A percentile compares a stretch with the other conserved stretches of the same genome.
Evolutionary conservation across 1,140 invertebrate species (phyloP).

Genomic region (Drosophila tristis): DNA sequence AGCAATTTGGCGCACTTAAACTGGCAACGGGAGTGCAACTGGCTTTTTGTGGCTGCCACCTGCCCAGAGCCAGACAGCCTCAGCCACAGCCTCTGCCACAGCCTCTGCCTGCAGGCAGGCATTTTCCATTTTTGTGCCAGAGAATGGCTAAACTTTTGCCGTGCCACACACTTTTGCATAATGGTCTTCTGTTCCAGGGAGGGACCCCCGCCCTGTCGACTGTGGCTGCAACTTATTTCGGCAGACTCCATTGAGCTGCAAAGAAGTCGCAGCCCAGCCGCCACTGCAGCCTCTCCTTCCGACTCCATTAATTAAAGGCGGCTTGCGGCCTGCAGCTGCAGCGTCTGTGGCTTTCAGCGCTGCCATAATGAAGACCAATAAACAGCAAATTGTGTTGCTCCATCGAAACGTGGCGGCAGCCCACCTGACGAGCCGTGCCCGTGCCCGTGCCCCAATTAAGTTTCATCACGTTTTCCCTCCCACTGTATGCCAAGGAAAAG

Average conservation of each 20-base stretch:
- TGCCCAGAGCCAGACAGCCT: neutral
- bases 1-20: constrained; percentile 63
- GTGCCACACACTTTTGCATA: constrained; percentile 37
- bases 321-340: constrained; percentile 43
- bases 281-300: no score
- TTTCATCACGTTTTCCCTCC: constrained; percentile 66
- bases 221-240: constrained; percentile 20
- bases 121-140: constrained; percentile 30
- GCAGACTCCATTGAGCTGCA: constrained; percentile 35
- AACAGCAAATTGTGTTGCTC: constrained; percentile 52
- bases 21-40: constrained; percentile 4
- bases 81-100: neutral
- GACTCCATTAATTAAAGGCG: constrained; percentile 67
- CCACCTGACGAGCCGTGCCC: constrained; percentile 14
- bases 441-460: constrained; percentile 63
- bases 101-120: constrained; percentile 2
- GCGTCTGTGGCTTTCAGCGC: constrained; percentile 38
- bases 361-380: constrained; percentile 62
- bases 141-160: constrained; percentile 40
- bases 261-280: constrained; percentile 14
- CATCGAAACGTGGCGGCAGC: constrained; percentile 1
- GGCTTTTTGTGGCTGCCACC: constrained; percentile 27
- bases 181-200: constrained; percentile 10
- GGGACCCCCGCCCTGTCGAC: neutral
- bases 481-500: constrained; percentile 56